A percentile compares a stretch with the other conserved stretches of the same genome.
phyloP scores from a whole-genome alignment of 2,888 invertebrate species.

The Diabrotica balteata region DNA sequence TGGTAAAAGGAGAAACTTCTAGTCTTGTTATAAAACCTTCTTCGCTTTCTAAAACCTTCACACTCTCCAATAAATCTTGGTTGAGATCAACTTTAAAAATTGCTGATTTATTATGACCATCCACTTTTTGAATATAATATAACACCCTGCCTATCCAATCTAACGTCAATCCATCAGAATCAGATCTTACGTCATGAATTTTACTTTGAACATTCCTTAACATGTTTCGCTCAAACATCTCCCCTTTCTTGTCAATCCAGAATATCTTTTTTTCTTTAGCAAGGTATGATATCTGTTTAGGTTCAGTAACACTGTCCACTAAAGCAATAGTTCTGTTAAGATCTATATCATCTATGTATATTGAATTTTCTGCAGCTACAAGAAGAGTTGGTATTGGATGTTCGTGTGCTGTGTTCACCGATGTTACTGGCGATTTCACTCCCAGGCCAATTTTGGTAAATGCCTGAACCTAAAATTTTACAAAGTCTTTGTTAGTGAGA shows the following conservation, averaged over 20 bases:
- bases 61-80: slow-evolving; percentile 63
- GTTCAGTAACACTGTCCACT: slow-evolving; percentile 71
- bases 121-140: slow-evolving; percentile 75
- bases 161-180: slow-evolving; percentile 73
- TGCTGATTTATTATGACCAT: slow-evolving; percentile 61
- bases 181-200: slow-evolving; percentile 66
- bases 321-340: slow-evolving; percentile 65
- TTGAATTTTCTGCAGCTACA: slow-evolving; percentile 74
- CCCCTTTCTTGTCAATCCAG: slow-evolving; percentile 83
- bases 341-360: slow-evolving; percentile 80
- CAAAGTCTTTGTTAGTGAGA: no score
- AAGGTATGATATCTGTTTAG: slow-evolving; percentile 73
- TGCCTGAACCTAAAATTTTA: slow-evolving; percentile 73
- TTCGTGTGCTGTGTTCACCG: slow-evolving; percentile 73
- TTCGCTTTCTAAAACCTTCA: slow-evolving; percentile 64
- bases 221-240: slow-evolving; percentile 67
- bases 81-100: slow-evolving; percentile 74
- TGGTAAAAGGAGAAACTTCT: slow-evolving; percentile 77
- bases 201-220: slow-evolving; percentile 66
- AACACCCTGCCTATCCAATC: slow-evolving; percentile 89
- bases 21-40: slow-evolving; percentile 70
- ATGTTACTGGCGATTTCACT: slow-evolving; percentile 70
- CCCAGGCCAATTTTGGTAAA: slow-evolving; percentile 82
- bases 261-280: slow-evolving; percentile 77
- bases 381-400: slow-evolving; percentile 81